Evolutionary conservation across 2,113 vertebrate species (phyloP), one percentile per base, ranked within the genome.

Genomic region (Ginglymostoma cirratum): DNA sequence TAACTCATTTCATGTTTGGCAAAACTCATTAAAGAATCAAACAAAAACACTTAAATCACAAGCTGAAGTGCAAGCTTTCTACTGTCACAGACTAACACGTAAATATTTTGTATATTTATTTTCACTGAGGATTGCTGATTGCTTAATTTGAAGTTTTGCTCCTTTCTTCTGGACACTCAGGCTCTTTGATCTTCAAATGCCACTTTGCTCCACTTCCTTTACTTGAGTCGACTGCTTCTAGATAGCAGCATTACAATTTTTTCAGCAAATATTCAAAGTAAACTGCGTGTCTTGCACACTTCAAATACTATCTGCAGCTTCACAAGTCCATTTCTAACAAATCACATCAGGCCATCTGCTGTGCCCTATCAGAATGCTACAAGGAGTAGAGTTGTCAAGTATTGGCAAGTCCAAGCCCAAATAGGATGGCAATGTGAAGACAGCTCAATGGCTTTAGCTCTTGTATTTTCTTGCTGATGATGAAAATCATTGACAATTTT

Each of bases 61-160:
- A 72, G 69, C 94, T 95, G 94, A 92, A 90, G 65, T 93, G 61
- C 61, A 93, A 93, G 89, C 89, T 90, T 90, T 94, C 66, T 94
- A 67, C 12, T 70, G 27, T 95, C 42, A 52, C 67, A 95, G 94
- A 93, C 66, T 93, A 93, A 66, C 19, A 7, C 10, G 15, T 38
- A 93, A 38, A 93, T 93, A 67, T 66, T n/a, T 93, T 38, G 89
- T 34, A 38, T 19, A 10, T 93, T 83, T 38, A 21, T 55, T n/a
- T 61, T 61, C 89, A 21, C 66, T 61, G 65, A 66, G 61, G 61
- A 19, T 38, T 66, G 89, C 89, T 66, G 89, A 93, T 93, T 65
- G 30, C 61, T 38, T 66, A 66, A 21, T 38, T 12, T 76, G 66
- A 65, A 93, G 61, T 66, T 93, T 93, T 93, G 89, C 21, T 67